Percentiles rank a stretch among this genome's conserved stretches.
Evolutionary conservation across 1,140 invertebrate genomes (phyloP).

Genomic region (Pachypeltis micranthus): DNA sequence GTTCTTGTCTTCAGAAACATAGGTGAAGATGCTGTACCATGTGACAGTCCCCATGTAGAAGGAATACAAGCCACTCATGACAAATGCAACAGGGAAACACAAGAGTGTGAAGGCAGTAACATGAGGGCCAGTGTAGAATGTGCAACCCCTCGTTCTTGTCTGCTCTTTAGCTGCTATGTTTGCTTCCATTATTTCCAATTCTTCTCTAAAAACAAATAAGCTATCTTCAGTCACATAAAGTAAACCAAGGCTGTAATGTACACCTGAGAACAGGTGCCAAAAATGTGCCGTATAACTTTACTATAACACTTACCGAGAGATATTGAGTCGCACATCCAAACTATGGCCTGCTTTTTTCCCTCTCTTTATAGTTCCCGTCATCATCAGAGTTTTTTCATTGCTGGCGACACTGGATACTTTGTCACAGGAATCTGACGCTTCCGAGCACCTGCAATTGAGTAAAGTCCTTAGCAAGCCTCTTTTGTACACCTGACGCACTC

Average conservation of each 20-base stretch:
- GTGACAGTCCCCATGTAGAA: slow-evolving; percentile 64
- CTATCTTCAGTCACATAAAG: too few relatives aligned
- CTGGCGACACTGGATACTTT: slow-evolving; percentile 22
- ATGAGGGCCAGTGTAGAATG: slow-evolving; percentile 48
- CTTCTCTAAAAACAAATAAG: slow-evolving; percentile 36
- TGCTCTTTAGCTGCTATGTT: slow-evolving; percentile 44
- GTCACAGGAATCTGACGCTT: slow-evolving; percentile 28
- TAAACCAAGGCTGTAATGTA: too few relatives aligned
- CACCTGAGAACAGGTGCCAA: too few relatives aligned
- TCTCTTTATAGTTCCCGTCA: slow-evolving; percentile 59
- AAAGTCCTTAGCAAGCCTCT: too few relatives aligned
- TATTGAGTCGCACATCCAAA: slow-evolving; percentile 57
- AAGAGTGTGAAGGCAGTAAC: slow-evolving; percentile 51
- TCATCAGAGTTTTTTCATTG: slow-evolving; percentile 37
- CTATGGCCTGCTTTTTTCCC: slow-evolving; percentile 59
- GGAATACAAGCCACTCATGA: slow-evolving; percentile 50
- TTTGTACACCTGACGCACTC: too few relatives aligned
- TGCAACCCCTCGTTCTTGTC: slow-evolving; percentile 34
- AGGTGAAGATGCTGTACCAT: slow-evolving; percentile 63
- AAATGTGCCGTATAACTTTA: too few relatives aligned
- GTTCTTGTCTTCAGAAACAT: slow-evolving; percentile 54
- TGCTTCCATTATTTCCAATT: slow-evolving; percentile 52
- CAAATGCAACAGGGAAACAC: slow-evolving; percentile 50
- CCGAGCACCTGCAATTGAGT: slow-evolving; percentile 20
- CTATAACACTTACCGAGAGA: slow-evolving; percentile 41